Evolutionary conservation across 2,797 vertebrate species (phyloP).

Genomic region (Prionace glauca): DNA sequence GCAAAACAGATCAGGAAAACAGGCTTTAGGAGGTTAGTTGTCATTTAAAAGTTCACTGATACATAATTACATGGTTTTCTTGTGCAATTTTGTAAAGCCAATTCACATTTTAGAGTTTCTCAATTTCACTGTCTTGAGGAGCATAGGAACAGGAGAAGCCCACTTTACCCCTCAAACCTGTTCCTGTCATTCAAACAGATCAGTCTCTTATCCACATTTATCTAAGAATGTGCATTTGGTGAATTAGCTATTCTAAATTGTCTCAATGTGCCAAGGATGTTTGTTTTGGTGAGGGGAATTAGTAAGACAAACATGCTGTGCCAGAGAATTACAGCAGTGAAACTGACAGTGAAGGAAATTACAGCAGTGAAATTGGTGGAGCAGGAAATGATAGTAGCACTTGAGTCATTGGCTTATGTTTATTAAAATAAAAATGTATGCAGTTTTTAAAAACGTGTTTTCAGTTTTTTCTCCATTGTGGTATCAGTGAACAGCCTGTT

Average conservation of each 20-base stretch:
- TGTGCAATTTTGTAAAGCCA: neutral
- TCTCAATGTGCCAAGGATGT: no score
- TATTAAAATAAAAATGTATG: no score
- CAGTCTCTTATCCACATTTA: neutral
- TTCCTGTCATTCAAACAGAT: neutral
- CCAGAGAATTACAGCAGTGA: neutral
- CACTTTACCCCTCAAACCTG: neutral
- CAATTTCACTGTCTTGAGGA: neutral
- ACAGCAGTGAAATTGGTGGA: neutral
- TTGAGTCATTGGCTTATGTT: no score
- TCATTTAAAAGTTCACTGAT: neutral
- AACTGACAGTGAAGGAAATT: neutral
- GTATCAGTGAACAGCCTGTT: no score
- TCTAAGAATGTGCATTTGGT: no score
- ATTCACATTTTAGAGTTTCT: neutral
- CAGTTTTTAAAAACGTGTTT: no score
- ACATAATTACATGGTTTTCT: neutral
- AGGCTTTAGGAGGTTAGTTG: neutral
- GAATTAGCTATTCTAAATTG: no score
- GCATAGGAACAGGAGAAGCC: neutral
- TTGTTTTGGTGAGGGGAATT: no score
- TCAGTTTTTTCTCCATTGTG: no score
- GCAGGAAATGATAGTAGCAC: neutral
- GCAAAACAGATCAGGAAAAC: conserved; percentile 39
- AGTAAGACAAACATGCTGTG: no score